Base-by-base conservation (phyloP, 2,797 vertebrate genomes). In the Lindbergichthys nudifrons region DNA sequence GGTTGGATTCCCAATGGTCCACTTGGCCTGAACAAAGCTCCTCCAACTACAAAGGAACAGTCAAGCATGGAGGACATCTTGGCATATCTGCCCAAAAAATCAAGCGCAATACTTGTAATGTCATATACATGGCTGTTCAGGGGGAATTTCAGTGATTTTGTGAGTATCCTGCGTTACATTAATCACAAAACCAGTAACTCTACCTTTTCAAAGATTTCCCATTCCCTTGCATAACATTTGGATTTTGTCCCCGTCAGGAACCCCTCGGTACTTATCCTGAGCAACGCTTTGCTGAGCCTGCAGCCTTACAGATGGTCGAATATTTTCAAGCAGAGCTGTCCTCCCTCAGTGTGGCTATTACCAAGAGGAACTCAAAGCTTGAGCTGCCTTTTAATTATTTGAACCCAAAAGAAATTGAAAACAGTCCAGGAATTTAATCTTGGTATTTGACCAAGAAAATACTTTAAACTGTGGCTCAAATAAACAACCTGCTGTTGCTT, bases 1-100 rank as follows among this genome's bases (percentile, higher is more conserved):
- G 66, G 89, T 54, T 95, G 93, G 92, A 88, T 93, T 88, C 93
- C 95, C 13, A 95, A 95, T 58, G 77, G 80, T 13, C 93, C 93
- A 0, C 32, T 87, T 14, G 66, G 92, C n/a, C 89, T 95, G 84
- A 84, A 86, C 52, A 85, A 83, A 23, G 87, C 91, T 5, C 94
- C 93, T 32, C 94, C 91, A 2, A 87, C 81, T 19, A 66, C 53
- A 15, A 95, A 94, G 65, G 94, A 92, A 3, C 75, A 75, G 0
- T 79, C 89, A 0, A 93, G 88, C 11, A 73, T 88, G 70, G 58
- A 90, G 47, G 80, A 68, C 39, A 83, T 95, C 59, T 69, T 96
- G 18, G 67, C 90, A 0, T 88, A 89, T 0, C 82, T 95, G 9
- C 92, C 94, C 0, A 87, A 88, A 51, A 83, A 94, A 60, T 90